Conservation (phyloP, 2,113 vertebrate genomes). For the Irena cyanogastra region DNA sequence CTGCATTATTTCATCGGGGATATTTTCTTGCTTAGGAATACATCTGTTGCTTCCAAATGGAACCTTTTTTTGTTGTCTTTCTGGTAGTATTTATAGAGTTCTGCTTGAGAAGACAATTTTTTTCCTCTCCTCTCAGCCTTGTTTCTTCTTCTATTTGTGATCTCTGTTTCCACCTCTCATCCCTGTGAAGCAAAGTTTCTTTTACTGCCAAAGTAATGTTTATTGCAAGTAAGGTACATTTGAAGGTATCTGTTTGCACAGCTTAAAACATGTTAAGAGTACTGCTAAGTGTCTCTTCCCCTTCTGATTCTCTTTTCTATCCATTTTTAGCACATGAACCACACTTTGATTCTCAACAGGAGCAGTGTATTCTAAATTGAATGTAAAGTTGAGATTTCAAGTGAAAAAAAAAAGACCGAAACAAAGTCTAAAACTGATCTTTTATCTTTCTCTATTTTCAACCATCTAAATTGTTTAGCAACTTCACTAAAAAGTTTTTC, state of each 20-base stretch:
- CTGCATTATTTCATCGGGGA: not conserved
- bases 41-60: conserved; percentile 49
- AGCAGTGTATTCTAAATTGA: not conserved
- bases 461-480: not conserved
- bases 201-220: conserved; percentile 19
- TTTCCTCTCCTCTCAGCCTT: not conserved
- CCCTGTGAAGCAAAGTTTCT: conserved; percentile 9
- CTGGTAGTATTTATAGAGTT: conserved; percentile 8
- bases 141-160: conserved; percentile 22
- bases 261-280: conserved; percentile 2
- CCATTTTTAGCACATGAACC: conserved; percentile 13
- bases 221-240: conserved; percentile 37
- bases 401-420: not conserved
- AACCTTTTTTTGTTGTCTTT: conserved; percentile 13
- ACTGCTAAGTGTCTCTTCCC: not conserved
- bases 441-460: conserved; percentile 4
- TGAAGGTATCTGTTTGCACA: conserved; percentile 23
- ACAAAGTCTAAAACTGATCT: not conserved
- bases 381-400: not conserved
- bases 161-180: not conserved
- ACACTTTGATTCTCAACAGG: not conserved
- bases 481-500: not conserved
- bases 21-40: conserved; percentile 9
- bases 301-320: conserved; percentile 20
- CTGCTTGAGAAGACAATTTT: not conserved